phyloP scores from a whole-genome alignment of 53 echinoderm and acorn worm genomes.

The Astropecten irregularis region DNA sequence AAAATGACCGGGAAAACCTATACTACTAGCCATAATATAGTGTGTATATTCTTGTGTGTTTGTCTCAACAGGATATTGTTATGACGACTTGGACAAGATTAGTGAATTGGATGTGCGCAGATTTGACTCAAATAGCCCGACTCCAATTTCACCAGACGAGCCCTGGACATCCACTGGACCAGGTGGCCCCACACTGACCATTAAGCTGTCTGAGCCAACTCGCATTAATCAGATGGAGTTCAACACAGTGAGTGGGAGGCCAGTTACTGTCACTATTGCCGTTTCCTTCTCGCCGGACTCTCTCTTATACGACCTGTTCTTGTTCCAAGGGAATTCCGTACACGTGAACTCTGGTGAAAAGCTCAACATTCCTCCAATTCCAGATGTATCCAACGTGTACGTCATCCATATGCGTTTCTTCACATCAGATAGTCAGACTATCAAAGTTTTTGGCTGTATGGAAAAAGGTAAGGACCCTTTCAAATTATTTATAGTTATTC shows the following conservation, averaged over 20 bases:
- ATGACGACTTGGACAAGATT: slow-evolving; percentile 39
- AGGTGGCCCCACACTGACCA: neutral
- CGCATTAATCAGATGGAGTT: slow-evolving; percentile 20
- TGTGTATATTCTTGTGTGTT: too few species aligned
- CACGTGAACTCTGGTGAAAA: neutral
- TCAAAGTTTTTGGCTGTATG: slow-evolving; percentile 21
- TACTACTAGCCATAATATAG: too few species aligned
- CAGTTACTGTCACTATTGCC: neutral
- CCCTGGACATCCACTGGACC: neutral
- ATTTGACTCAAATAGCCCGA: neutral
- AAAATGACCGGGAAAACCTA: too few species aligned
- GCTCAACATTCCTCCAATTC: neutral
- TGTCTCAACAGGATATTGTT: slow-evolving; percentile 19
- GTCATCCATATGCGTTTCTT: neutral
- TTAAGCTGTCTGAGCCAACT: neutral
- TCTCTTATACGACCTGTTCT: neutral
- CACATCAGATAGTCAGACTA: neutral
- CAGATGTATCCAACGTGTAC: slow-evolving; percentile 1
- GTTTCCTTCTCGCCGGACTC: neutral
- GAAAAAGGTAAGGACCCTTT: neutral
- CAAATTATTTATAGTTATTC: too few species aligned
- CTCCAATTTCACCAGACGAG: neutral
- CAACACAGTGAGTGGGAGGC: neutral
- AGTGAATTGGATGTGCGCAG: neutral
- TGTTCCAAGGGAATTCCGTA: slow-evolving; percentile 1